These are phyloP conservation scores for Sylvia atricapilla DNA, from an alignment of 2,113 vertebrate species.

Conservation along the genomic window DNA sequence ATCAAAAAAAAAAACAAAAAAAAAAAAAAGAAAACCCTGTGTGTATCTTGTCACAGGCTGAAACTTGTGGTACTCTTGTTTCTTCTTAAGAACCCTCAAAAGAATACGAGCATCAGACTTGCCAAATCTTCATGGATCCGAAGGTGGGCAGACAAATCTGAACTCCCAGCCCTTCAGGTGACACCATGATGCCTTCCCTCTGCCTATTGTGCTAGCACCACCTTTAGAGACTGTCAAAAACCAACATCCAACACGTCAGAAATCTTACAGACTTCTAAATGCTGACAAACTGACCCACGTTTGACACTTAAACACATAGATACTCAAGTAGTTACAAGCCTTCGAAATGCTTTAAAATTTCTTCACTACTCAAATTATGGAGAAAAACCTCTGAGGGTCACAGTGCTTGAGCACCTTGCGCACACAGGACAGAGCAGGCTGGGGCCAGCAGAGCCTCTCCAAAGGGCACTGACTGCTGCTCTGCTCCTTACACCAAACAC, in stretches of 20 bases:
- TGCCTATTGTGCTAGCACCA: neutral
- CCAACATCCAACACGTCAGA: neutral
- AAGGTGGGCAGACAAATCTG: neutral
- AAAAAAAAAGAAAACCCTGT: too few relatives aligned
- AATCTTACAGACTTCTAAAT: neutral
- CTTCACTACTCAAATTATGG: neutral
- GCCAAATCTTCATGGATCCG: neutral
- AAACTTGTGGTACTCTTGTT: neutral
- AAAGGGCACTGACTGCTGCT: neutral
- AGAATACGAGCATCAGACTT: neutral
- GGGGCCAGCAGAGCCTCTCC: neutral
- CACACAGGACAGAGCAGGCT: neutral
- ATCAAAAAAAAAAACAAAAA: neutral
- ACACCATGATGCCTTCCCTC: rapidly evolving
- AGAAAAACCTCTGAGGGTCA: neutral
- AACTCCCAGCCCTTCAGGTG: neutral
- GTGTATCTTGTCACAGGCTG: neutral
- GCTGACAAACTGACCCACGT: neutral
- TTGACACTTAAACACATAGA: neutral
- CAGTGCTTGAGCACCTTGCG: neutral
- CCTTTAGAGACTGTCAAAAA: neutral
- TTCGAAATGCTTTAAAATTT: neutral
- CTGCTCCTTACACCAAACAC: neutral
- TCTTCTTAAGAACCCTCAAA: neutral
- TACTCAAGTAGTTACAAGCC: neutral